These are phyloP conservation scores for Megaceryle torquata DNA, from an alignment of 2,113 vertebrate genomes.

Conservation along the genomic window DNA sequence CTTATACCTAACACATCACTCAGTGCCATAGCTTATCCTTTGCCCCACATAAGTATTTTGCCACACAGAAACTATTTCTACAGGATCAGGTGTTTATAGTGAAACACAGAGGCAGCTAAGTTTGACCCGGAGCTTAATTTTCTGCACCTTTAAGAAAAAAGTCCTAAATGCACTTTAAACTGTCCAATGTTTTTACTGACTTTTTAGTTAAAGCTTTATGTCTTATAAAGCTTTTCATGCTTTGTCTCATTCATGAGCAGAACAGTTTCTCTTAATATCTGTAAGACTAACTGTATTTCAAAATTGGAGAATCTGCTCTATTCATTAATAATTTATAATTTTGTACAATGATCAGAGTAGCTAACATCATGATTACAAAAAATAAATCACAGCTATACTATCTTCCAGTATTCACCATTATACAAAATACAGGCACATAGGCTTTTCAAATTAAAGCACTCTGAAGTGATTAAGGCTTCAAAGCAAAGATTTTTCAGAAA, in stretches of 20 bases:
- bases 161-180: neutral
- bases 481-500: neutral
- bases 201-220: neutral
- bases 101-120: neutral
- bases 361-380: neutral
- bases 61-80: neutral
- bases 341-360: neutral
- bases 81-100: neutral
- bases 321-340: constrained; percentile 29
- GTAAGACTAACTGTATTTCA: constrained; percentile 5
- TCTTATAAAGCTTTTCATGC: neutral
- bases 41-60: neutral
- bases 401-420: neutral
- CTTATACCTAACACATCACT: neutral
- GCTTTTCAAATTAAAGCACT: neutral
- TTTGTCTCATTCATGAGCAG: neutral
- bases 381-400: constrained; percentile 14
- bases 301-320: neutral
- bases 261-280: constrained; percentile 30
- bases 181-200: neutral
- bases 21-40: neutral
- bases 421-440: neutral
- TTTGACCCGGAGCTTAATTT: neutral
- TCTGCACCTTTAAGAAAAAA: neutral
- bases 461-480: neutral